Percentiles rank a stretch among this genome's conserved stretches.
These are phyloP conservation scores for Misgurnus mizolepis DNA, from an alignment of 2,113 vertebrate genomes.

Conservation along the genomic window DNA sequence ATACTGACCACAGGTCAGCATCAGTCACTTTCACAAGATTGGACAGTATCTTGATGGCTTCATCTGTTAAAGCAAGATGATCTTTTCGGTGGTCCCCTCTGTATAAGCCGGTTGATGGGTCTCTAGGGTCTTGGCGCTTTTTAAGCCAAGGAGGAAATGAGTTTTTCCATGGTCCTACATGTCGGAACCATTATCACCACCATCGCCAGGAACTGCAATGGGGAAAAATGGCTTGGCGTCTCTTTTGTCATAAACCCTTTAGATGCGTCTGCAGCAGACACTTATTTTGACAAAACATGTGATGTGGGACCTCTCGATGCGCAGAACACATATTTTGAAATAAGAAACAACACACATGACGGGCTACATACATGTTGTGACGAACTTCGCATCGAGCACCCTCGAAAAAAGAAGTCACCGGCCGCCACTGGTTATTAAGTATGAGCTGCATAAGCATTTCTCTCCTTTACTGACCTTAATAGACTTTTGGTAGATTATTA, in stretches of 20 bases:
- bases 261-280: too few species aligned
- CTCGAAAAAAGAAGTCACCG: too few species aligned
- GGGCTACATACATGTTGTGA: too few species aligned
- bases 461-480: conserved; percentile 50
- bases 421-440: not conserved
- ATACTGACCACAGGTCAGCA: too few species aligned
- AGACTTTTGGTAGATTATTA: conserved; percentile 37
- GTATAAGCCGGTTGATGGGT: conserved; percentile 31
- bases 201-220: conserved; percentile 55
- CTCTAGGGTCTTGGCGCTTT: conserved; percentile 36
- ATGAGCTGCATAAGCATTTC: conserved; percentile 45
- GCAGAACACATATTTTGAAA: too few species aligned
- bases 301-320: too few species aligned
- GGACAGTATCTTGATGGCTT: not conserved
- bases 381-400: too few species aligned
- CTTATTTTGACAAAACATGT: too few species aligned
- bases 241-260: too few species aligned
- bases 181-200: conserved; percentile 60
- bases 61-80: conserved; percentile 2
- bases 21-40: too few species aligned
- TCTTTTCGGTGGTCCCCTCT: conserved; percentile 2
- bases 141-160: conserved; percentile 56
- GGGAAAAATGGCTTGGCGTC: conserved; percentile 59
- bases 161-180: conserved; percentile 53
- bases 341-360: too few species aligned